phyloP scores from a whole-genome alignment of 1,140 invertebrate species.

The Polyergus mexicanus region DNA sequence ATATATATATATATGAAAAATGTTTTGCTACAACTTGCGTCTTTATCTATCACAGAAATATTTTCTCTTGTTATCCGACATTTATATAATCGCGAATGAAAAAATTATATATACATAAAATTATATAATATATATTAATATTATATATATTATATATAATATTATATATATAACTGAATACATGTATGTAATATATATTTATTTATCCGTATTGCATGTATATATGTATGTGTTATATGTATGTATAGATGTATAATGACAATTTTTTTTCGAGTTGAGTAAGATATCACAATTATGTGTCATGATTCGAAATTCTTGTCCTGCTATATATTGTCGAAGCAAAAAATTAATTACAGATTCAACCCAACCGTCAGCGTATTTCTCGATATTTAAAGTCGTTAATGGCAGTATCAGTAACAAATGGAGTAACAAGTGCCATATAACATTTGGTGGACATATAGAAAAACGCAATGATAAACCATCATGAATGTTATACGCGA shows the following conservation, averaged over 20 bases:
- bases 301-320: slow-evolving; percentile 48
- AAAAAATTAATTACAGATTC: slow-evolving; percentile 65
- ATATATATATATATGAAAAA: slow-evolving; percentile 52
- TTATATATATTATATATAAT: background rate
- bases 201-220: background rate
- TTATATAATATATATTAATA: slow-evolving; percentile 21
- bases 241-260: slow-evolving; percentile 53
- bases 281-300: slow-evolving; percentile 62
- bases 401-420: slow-evolving; percentile 83
- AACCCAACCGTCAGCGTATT: slow-evolving; percentile 66
- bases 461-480: slow-evolving; percentile 68
- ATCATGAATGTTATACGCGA: slow-evolving; percentile 65
- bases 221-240: slow-evolving; percentile 3
- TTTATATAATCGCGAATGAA: slow-evolving; percentile 65
- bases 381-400: slow-evolving; percentile 73
- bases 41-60: slow-evolving; percentile 83
- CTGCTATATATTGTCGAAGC: slow-evolving; percentile 43
- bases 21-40: slow-evolving; percentile 71
- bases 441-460: slow-evolving; percentile 75
- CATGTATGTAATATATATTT: background rate
- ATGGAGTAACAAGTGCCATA: slow-evolving; percentile 77
- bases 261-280: slow-evolving; percentile 45
- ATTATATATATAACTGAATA: slow-evolving; percentile 17
- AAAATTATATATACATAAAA: slow-evolving; percentile 18
- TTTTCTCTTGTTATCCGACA: slow-evolving; percentile 73